A percentile compares a stretch with the other conserved stretches of the same genome.
phyloP scores from a whole-genome alignment of 2,888 invertebrate species.

The Poecilobothrus nobilitatus region DNA sequence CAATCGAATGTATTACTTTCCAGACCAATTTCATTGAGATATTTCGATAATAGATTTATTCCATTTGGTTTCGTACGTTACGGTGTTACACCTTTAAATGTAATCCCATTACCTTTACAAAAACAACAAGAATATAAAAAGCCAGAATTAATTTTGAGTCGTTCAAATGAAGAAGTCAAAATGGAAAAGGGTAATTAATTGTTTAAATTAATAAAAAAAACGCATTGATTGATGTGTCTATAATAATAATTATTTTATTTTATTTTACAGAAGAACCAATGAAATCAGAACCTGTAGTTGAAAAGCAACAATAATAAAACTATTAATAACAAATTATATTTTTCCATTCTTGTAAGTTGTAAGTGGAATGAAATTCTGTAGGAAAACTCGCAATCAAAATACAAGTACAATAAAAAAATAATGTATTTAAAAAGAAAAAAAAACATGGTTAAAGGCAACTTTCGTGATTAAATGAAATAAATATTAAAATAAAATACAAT shows the following conservation, averaged over 20 bases:
- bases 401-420: neutral
- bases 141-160: neutral
- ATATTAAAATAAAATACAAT: no score
- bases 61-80: neutral
- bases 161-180: neutral
- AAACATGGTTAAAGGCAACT: no score
- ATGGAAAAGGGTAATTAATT: neutral
- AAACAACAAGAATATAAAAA: neutral
- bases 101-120: neutral
- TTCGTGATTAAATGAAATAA: no score
- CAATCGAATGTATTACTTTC: neutral
- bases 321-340: no score
- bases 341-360: no score
- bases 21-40: neutral
- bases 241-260: neutral
- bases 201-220: neutral
- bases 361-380: neutral
- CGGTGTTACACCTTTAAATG: neutral
- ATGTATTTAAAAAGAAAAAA: no score
- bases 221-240: no score
- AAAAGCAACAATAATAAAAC: no score
- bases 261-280: neutral
- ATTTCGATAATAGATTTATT: neutral
- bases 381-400: neutral
- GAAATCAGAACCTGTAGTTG: neutral